These are phyloP conservation scores for Oncorhynchus tshawytscha DNA, from an alignment of 2,113 vertebrate genomes.

Conservation along the genomic window DNA sequence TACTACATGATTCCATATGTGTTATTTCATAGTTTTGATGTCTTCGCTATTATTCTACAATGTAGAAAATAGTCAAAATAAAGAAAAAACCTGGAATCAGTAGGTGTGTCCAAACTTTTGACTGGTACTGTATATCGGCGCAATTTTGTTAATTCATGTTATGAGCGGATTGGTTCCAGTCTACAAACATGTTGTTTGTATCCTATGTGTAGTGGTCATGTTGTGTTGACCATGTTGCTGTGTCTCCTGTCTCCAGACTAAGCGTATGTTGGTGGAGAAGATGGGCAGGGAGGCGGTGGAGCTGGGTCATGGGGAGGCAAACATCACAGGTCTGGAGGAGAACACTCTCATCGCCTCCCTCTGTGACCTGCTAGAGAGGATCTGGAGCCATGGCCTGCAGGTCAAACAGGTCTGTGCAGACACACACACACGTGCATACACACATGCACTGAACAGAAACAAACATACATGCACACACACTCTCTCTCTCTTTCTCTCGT, in stretches of 20 bases:
- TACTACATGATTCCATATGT: too few species aligned
- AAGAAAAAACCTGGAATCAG: too few species aligned
- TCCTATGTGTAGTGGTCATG: neutral
- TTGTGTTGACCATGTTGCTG: neutral
- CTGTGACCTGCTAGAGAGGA: conserved; percentile 87
- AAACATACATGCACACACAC: neutral
- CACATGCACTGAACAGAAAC: neutral
- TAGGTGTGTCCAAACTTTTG: too few species aligned
- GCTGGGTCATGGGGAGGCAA: conserved; percentile 86
- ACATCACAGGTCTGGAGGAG: conserved; percentile 85
- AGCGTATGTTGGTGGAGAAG: conserved; percentile 91
- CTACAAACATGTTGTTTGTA: neutral
- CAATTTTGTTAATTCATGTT: too few species aligned
- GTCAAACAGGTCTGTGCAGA: conserved; percentile 78
- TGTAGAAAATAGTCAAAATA: too few species aligned
- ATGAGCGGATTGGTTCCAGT: too few species aligned
- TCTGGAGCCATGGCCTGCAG: conserved; percentile 88
- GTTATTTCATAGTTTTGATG: too few species aligned
- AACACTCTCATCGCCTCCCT: conserved; percentile 87
- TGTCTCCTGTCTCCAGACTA: conserved; percentile 74
- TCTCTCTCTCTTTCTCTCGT: conserved; percentile 61
- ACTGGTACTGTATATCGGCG: too few species aligned
- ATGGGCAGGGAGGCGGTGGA: conserved; percentile 90
- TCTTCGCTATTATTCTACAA: too few species aligned
- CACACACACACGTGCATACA: neutral